Conservation (phyloP, 2,888 invertebrate species). For the Drosophila mulleri region DNA sequence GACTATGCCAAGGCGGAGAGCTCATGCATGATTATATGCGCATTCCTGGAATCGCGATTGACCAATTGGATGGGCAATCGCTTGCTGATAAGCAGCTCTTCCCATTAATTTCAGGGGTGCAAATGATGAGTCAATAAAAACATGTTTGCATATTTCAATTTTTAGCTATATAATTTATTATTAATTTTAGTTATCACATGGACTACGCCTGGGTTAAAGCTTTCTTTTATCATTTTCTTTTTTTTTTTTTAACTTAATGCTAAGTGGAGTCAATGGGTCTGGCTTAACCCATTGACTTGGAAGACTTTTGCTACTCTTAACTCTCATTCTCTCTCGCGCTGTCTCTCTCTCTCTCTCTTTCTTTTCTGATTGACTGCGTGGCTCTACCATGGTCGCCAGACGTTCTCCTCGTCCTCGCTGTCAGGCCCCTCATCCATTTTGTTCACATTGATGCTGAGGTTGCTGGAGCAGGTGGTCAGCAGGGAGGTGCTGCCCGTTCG, state of each 20-base stretch:
- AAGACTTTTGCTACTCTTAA: slow-evolving; percentile 60
- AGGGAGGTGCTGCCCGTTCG: slow-evolving; percentile 56
- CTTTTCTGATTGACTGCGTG: neutral
- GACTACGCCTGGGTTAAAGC: slow-evolving; percentile 65
- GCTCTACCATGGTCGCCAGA: slow-evolving; percentile 84
- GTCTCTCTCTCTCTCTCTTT: neutral
- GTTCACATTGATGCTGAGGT: slow-evolving; percentile 71
- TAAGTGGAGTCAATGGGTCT: slow-evolving; percentile 47
- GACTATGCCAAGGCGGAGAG: neutral
- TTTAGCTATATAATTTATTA: slow-evolving; percentile 70
- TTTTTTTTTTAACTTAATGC: slow-evolving; percentile 39
- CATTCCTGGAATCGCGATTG: slow-evolving; percentile 22
- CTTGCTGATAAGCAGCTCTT: slow-evolving; percentile 15
- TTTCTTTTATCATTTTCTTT: slow-evolving; percentile 30
- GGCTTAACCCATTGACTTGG: slow-evolving; percentile 50
- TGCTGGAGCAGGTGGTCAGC: slow-evolving; percentile 74
- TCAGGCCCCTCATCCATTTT: slow-evolving; percentile 60
- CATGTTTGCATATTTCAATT: slow-evolving; percentile 34
- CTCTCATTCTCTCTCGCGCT: slow-evolving; percentile 8
- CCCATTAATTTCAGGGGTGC: slow-evolving; percentile 8
- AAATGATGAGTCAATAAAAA: slow-evolving; percentile 25
- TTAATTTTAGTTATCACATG: slow-evolving; percentile 70
- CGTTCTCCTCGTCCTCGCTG: slow-evolving; percentile 77
- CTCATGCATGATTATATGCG: neutral
- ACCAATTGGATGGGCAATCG: slow-evolving; percentile 41